These are phyloP conservation scores for Cephus runcator DNA, from an alignment of 2,888 invertebrate species.

Conservation along the genomic window DNA sequence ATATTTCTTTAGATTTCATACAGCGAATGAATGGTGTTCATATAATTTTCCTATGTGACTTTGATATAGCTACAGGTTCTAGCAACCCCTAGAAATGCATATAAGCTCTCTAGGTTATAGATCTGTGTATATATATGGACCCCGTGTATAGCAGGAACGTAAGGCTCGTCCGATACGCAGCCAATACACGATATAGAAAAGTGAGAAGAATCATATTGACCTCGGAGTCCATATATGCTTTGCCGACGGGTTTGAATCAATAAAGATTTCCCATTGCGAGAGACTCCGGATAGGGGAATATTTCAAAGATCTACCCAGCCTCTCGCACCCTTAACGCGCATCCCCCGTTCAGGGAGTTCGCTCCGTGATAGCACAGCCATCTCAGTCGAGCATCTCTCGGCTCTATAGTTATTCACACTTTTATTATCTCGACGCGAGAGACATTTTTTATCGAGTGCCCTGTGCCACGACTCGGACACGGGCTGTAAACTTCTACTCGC, in stretches of 20 bases:
- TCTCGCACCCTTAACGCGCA: slow-evolving; percentile 21
- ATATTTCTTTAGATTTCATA: neutral
- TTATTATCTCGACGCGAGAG: slow-evolving; percentile 57
- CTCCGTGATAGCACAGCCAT: neutral
- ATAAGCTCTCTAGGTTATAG: neutral
- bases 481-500: slow-evolving; percentile 50
- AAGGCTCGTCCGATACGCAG: neutral
- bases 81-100: neutral
- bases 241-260: slow-evolving; percentile 58
- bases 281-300: slow-evolving; percentile 49
- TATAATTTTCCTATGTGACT: neutral
- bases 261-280: slow-evolving; percentile 60
- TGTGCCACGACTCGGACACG: slow-evolving; percentile 47
- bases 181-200: neutral
- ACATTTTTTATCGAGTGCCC: slow-evolving; percentile 56
- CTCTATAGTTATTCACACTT: slow-evolving; percentile 54
- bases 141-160: neutral
- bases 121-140: neutral
- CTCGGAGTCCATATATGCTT: slow-evolving; percentile 47
- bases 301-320: slow-evolving; percentile 54
- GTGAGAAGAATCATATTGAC: slow-evolving; percentile 54
- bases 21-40: neutral
- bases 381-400: slow-evolving; percentile 2
- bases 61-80: neutral
- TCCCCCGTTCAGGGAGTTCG: slow-evolving; percentile 2